Evolutionary conservation across 2,888 invertebrate species (phyloP), one percentile per base, ranked within the genome.

Genomic region (Zelleria hepariella): DNA sequence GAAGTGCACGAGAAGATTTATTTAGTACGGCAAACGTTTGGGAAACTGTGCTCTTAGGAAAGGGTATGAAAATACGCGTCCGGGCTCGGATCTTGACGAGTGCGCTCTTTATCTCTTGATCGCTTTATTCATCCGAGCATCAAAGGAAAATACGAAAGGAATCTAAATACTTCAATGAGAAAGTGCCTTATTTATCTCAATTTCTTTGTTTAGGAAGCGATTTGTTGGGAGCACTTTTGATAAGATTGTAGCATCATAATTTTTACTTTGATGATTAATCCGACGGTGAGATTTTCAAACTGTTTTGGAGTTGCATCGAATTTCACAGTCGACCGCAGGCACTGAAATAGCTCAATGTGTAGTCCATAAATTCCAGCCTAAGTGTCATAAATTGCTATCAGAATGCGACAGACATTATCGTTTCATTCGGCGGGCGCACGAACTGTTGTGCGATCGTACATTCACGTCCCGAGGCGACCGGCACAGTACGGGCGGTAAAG

Each of bases 101-200:
- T 80, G 77, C 78, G 79, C 82, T 83, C 55, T 57, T 84, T 83
- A 84, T 86, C 81, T 83, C 79, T 82, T 82, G 82, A 85, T 85
- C 86, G 80, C 78, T 77, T 85, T 83, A 84, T 82, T 84, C 82
- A 84, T 71, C 77, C 78, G 77, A 82, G 82, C 80, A 80, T 84
- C 82, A 82, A 85, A 84, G 78, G 74, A 81, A 84, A 84, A 83
- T 77, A 76, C 73, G 75, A 75, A 67, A 68, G 71, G 74, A 79
- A 80, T 20, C 8, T 21, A 81, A 78, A 81, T 81, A 78, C 79
- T 77, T 78, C 75, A 79, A 75, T 72, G 74, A 73, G 68, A 77
- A 73, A 76, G 73, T 74, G 73, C 75, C 75, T 77, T 73, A 74
- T 77, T 77, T 76, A 77, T 77, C 74, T 73, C 72, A 74, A 73